These are phyloP conservation scores for Acanthopleura granulata DNA, from an alignment of 2,888 invertebrate species.

Conservation along the genomic window DNA sequence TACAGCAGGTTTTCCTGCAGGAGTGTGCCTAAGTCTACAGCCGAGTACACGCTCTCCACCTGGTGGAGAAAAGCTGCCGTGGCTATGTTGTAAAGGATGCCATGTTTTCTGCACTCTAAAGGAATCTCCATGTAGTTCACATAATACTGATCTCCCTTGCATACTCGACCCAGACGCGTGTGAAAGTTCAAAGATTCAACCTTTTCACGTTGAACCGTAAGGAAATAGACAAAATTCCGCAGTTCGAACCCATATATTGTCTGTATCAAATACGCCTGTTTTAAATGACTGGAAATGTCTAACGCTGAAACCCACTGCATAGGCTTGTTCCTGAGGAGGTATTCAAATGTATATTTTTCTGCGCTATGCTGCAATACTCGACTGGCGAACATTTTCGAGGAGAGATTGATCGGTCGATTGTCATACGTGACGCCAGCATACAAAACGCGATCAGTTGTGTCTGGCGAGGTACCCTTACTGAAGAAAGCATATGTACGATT, in stretches of 20 bases:
- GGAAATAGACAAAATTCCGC: neutral
- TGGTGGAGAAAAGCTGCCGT: neutral
- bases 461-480: neutral
- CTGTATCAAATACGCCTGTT: neutral
- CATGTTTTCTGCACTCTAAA: neutral
- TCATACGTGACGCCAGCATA: conserved; percentile 8
- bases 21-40: neutral
- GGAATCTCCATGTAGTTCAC: conserved; percentile 9
- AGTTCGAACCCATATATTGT: conserved; percentile 10
- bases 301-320: neutral
- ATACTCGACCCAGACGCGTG: neutral
- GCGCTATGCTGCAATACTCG: neutral
- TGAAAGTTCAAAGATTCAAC: neutral
- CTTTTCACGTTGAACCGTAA: neutral
- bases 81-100: neutral
- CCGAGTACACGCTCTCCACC: neutral
- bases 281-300: neutral
- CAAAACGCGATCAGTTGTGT: neutral
- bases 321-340: neutral
- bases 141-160: neutral
- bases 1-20: neutral
- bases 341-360: neutral
- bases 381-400: conserved; percentile 10
- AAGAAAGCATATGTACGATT: conserved; percentile 7
- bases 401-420: neutral